Base-by-base conservation (phyloP, 2,797 vertebrate species). In the Hypotaenidia philippensis region DNA sequence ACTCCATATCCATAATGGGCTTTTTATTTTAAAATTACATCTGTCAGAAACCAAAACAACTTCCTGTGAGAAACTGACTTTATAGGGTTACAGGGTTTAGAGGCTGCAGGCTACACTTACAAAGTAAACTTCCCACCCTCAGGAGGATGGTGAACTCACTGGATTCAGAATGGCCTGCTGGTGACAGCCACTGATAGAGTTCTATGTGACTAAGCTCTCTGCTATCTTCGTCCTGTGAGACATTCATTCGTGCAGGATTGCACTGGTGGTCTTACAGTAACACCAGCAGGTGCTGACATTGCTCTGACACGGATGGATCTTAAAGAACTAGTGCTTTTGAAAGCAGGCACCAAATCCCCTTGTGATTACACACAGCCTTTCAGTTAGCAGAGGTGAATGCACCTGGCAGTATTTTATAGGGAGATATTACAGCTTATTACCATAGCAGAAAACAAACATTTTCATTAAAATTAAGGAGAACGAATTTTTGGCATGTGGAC, bases 291-390 rank as follows among this genome's bases (percentile, higher is more conserved):
- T 47, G 55, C 44, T 70, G 44, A 41, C 12, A 32, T 31, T 69
- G 31, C 56, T 64, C 36, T 41, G 36, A 40, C 20, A 32, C 5
- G 27, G 15, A 41, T 29, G 15, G 55, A 49, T 69, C 55, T 72
- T 68, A 82, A 74, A 21, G 15, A 59, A 50, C 20, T 5, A 65
- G 9, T 34, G 13, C 21, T 85, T 69, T 85, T 36, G 79, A 83
- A 85, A 60, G 27, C 32, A 91, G 40, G 17, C 55, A 19, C 49
- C 11, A 76, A 87, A 41, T 32, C 5, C n/a, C 9, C 16, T 44
- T 0, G 0, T 56, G 9, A 38, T 41, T 45, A 29, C 6, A 57
- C 23, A 49, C 9, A 27, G 8, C 5, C 17, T 17, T 70, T 60
- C 11, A 45, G 41, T 59, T 38, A 66, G 16, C 10, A 70, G 13